Evolutionary conservation across 2,113 vertebrate species (phyloP).

Genomic region (Plecotus auritus): DNA sequence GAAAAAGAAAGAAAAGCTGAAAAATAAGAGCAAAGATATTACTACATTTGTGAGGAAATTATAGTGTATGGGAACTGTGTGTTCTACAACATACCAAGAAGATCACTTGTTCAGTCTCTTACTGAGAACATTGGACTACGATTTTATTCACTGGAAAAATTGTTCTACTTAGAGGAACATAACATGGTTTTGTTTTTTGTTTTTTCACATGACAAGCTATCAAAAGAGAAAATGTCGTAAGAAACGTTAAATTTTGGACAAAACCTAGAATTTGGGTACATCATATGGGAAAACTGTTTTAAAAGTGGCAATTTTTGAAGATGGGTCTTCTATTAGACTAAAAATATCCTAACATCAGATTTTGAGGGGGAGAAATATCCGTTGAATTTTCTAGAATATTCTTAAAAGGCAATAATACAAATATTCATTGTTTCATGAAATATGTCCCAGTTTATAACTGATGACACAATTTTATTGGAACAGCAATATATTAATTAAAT

Average conservation of each 20-base stretch:
- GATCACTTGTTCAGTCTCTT: neutral
- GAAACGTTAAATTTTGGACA: neutral
- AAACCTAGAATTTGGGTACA: neutral
- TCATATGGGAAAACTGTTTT: neutral
- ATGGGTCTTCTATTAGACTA: neutral
- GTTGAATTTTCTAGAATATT: conserved; percentile 9
- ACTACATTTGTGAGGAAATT: conserved; percentile 10
- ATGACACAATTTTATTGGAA: neutral
- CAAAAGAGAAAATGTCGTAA: neutral
- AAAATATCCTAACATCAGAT: neutral
- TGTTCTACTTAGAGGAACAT: conserved; percentile 16
- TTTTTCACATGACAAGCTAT: neutral
- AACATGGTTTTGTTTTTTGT: neutral
- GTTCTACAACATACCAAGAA: neutral
- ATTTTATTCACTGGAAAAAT: conserved; percentile 47
- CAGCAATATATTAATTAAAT: neutral
- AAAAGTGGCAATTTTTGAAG: neutral
- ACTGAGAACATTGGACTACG: neutral
- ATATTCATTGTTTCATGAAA: conserved; percentile 10
- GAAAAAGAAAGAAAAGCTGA: neutral
- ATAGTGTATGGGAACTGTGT: neutral
- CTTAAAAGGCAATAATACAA: neutral
- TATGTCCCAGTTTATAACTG: neutral
- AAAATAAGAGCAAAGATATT: neutral
- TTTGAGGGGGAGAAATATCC: neutral